Base-by-base conservation (phyloP, 1,140 invertebrate species). In the Pseudomyrmex sp. region DNA sequence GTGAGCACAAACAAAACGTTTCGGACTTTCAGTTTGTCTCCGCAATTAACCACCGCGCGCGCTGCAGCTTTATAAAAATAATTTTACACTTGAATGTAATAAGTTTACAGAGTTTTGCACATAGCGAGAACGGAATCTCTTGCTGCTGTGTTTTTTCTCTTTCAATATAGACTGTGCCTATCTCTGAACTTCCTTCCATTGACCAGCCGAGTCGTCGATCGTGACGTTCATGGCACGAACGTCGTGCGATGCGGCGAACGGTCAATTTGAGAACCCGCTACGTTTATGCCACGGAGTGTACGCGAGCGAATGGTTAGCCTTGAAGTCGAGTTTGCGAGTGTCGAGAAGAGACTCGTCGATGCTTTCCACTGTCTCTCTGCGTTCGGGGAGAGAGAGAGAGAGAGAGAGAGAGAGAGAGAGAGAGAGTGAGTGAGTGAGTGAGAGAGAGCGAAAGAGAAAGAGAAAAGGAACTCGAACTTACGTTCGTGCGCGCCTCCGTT, bases 251-350 rank as follows among this genome's bases (percentile, higher is more conserved):
- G 10, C 20, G 52, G 76, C 56, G 56, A 80, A 50, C 13, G 62
- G 44, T 7, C 20, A 10, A 69, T 35, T 35, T 58, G 70, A 70
- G 44, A 79, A 50, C 20, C 54, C 54, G 63, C 26, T 35, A 44
- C 44, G 68, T 85, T 89, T 89, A 79, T 89, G 69, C 35, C 35
- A 20, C 35, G 44, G 90, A 91, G 90, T 91, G 88, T 91, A 91
- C 89, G 52, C 72, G 63, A 65, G 85, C 87, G 90, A 90, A 91
- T 84, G 91, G 88, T 90, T 91, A 91, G 90, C 91, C 91, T 91
- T 91, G 91, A 91, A 90, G 89, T 87, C 83, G 82, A 83, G 86
- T 85, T 35, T 35, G 35, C 35, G 35, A 35, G 66, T 75, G 76
- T 52, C 48, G 75, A 44, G 80, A 59, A 70, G 35, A 35, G 5